These are phyloP conservation scores for Chouioia cunea DNA, from an alignment of 2,888 invertebrate genomes.

Conservation along the genomic window DNA sequence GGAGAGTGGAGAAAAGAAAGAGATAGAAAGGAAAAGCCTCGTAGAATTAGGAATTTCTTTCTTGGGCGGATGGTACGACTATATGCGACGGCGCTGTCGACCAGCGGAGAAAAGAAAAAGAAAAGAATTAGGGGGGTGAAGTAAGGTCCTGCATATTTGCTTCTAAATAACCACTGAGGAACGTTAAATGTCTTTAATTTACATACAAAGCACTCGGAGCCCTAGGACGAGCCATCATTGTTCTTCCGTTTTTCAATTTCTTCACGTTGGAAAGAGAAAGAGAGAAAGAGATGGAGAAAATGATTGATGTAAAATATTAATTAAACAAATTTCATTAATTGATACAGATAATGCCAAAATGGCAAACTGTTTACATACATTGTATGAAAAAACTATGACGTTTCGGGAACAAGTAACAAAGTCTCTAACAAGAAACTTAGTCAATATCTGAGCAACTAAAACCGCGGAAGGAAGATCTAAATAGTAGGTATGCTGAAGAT, in stretches of 20 bases:
- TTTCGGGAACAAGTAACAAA: neutral
- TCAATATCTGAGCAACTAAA: neutral
- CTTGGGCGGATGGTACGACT: too few species aligned
- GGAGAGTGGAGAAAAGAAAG: neutral
- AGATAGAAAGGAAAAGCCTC: neutral
- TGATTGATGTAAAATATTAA: too few species aligned
- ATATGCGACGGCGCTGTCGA: too few species aligned
- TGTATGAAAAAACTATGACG: neutral
- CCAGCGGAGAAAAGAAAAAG: conserved; percentile 26
- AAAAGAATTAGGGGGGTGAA: conserved; percentile 33
- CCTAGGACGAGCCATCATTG: neutral
- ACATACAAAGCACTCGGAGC: conserved; percentile 57
- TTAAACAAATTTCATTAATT: too few species aligned
- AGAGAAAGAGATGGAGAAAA: neutral
- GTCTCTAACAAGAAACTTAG: neutral
- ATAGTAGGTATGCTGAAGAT: conserved; percentile 4
- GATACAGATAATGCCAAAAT: too few species aligned
- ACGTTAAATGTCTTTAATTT: conserved; percentile 58
- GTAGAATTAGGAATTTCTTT: too few species aligned
- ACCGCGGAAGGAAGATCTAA: neutral
- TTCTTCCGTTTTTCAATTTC: conserved; percentile 9
- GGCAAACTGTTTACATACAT: too few species aligned
- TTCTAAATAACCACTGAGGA: conserved; percentile 57
- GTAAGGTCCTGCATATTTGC: conserved; percentile 52
- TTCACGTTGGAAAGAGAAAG: conserved; percentile 8